Base-by-base conservation (phyloP, 2,888 invertebrate species). In the Spilarctia lutea region DNA sequence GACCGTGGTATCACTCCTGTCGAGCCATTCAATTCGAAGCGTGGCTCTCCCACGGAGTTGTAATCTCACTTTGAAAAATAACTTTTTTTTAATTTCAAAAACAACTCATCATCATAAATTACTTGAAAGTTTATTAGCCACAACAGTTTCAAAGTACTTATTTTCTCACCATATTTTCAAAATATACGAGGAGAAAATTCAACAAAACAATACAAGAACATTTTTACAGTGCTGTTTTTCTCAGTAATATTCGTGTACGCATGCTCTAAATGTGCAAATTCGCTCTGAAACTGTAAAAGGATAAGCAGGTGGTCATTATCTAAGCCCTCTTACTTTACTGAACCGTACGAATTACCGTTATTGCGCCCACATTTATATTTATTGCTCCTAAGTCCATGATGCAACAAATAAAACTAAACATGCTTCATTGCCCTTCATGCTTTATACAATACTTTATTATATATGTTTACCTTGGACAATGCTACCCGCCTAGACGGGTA, bases 361-460 rank as follows among this genome's bases (percentile, higher is more conserved):
- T 30, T 20, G 27, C 30, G 20, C 18, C 71, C 30, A 71, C 63
- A 42, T 68, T 20, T 24, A 66, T 66, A 42, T 42, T 60, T 63
- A 63, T 70, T 20, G 42, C n/a, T 52, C n/a, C 16, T 71, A 65
- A 65, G 33, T 24, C 63, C 71, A 35, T 72, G 69, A 72, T 33
- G 65, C 71, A 71, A 74, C 42, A 45, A 68, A 45, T 72, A 30
- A 68, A 39, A 68, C 52, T 65, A 20, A 72, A 72, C 65, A 75
- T n/a, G 56, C 8, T 56, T 42, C n/a, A 65, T 42, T 65, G 48
- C 52, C 6, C 18, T 65, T 18, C 56, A 27, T 48, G 30, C 6
- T 35, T 27, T 30, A 16, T 52, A 65, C 65, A 30, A 35, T 56
- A 42, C 65, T 70, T 74, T 39, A 18, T 30, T n/a, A 16, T 24